Evolutionary conservation across 2,113 vertebrate species (phyloP).

Genomic region (human): GRCh38 chr12:4726501-4727000

Average conservation of each 20-base stretch:
- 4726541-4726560: not conserved
- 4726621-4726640: not conserved
- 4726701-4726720: slow-evolving; percentile 63
- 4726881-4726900: not conserved
- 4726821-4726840: slow-evolving; percentile 57
- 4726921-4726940: not conserved
- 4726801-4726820: slow-evolving; percentile 47
- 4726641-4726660: not conserved
- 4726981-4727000: not conserved
- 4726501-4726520: not conserved
- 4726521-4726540: slow-evolving; percentile 32
- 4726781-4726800: slow-evolving; percentile 65
- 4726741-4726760: slow-evolving; percentile 70
- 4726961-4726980: not conserved
- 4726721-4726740: slow-evolving; percentile 63
- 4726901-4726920: not conserved
- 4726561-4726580: not conserved
- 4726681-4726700: slow-evolving; percentile 53
- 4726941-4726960: not conserved
- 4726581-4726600: not conserved
- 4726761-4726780: slow-evolving; percentile 72
- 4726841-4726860: not conserved
- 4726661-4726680: slow-evolving; percentile 44
- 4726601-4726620: not conserved
- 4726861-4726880: not conserved